Base-by-base conservation (phyloP, 2,888 invertebrate species). In the Trimorus sp. region DNA sequence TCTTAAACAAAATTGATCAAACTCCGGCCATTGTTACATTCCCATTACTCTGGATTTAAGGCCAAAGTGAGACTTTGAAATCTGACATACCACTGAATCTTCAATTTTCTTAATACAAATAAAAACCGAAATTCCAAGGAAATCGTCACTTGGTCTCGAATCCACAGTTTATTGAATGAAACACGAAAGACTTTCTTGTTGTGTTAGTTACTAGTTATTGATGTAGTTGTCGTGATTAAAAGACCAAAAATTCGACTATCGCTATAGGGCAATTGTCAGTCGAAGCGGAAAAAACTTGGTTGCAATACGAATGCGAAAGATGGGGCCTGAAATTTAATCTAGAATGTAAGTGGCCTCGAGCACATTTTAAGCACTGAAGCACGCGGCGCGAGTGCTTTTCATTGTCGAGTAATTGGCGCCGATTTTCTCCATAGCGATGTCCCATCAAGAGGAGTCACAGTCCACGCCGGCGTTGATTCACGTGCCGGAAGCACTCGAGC, bases 261-360 rank as follows among this genome's bases (percentile, higher is more conserved):
- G 85, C 86, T 92, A 76, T 92, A 97, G 97, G 96, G 90, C 96
- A 97, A 93, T 93, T 96, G 89, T 96, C 97, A 79, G 93, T 97
- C 91, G 97, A 97, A 92, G 96, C 96, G 81, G 97, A 97, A 92
- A 96, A 96, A 92, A 96, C 96, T 85, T 97, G 97, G 97, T 93
- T 97, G 88, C 97, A 97, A 92, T 97, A 96, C 91, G 97, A 97
- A 93, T 96, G 96, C 92, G 97, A 97, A 92, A 95, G 96, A 88
- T 97, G 97, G 97, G 96, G 96, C 87, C 94, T 95, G 89, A 95
- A 95, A 92, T 96, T 95, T 92, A 95, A 95, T 93, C 93, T 96
- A 91, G 96, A 96, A 95, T 95, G 96, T 96, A 94, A 93, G 92
- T 90, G 79, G 73, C 63, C 82, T 71, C 62, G 56, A 66, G 66